Conservation (phyloP, 2,113 vertebrate genomes). For the Platichthys stellatus region DNA sequence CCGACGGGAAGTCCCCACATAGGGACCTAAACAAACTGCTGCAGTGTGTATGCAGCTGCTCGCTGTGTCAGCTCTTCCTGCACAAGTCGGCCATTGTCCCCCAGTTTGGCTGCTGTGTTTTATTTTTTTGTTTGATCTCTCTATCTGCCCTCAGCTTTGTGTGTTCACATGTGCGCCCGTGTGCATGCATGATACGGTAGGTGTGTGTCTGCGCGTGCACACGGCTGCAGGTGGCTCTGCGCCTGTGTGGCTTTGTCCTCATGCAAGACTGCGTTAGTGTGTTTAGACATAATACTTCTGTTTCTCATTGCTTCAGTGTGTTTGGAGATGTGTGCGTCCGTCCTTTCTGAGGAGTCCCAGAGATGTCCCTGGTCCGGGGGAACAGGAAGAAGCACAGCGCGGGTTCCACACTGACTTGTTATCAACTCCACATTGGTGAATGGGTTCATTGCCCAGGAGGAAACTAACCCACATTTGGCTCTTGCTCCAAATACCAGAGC, state of each 20-base stretch:
- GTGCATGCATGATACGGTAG: slow-evolving; percentile 6
- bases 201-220: slow-evolving; percentile 20
- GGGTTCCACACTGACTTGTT: slow-evolving; percentile 34
- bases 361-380: slow-evolving; percentile 28
- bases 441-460: slow-evolving; percentile 41
- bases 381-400: slow-evolving; percentile 54
- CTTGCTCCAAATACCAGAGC: slow-evolving; percentile 26
- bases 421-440: slow-evolving; percentile 27
- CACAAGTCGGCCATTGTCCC: slow-evolving; percentile 65
- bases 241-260: slow-evolving; percentile 5
- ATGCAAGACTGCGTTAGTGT: slow-evolving; percentile 24
- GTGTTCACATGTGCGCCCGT: slow-evolving; percentile 17
- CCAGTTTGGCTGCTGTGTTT: slow-evolving; percentile 62
- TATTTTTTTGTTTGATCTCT: slow-evolving; percentile 67
- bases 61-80: slow-evolving; percentile 57
- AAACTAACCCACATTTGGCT: slow-evolving; percentile 45
- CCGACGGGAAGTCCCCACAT: slow-evolving; percentile 67
- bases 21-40: slow-evolving; percentile 63
- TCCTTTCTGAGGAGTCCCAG: slow-evolving; percentile 62
- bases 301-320: slow-evolving; percentile 45
- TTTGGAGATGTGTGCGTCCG: slow-evolving; percentile 41
- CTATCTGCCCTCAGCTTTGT: slow-evolving; percentile 33
- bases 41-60: slow-evolving; percentile 63
- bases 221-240: slow-evolving; percentile 38
- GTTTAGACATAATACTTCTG: slow-evolving; percentile 49